These are phyloP conservation scores for Noctua comes DNA, from an alignment of 2,888 invertebrate genomes.

Conservation along the genomic window DNA sequence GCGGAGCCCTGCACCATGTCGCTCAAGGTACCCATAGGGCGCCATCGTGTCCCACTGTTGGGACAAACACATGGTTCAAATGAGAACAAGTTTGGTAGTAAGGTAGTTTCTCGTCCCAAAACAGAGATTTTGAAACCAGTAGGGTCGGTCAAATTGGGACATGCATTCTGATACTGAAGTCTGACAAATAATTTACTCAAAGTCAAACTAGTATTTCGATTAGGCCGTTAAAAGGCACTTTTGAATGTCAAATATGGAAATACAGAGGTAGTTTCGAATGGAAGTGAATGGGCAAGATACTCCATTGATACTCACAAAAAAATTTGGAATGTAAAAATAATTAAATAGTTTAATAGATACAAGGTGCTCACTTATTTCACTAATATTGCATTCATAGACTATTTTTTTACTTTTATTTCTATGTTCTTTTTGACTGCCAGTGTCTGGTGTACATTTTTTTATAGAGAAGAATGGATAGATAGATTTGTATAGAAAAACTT, in stretches of 20 bases:
- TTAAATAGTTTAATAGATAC: too few species aligned
- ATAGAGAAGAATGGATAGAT: not conserved
- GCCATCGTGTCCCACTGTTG: not conserved
- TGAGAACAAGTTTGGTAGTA: not conserved
- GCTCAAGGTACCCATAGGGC: slow-evolving; percentile 92
- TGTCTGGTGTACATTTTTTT: not conserved
- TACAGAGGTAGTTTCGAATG: not conserved
- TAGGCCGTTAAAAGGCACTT: not conserved
- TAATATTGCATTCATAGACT: not conserved
- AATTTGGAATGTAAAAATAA: too few species aligned
- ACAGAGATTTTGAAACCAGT: not conserved
- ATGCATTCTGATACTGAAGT: not conserved
- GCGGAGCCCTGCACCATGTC: slow-evolving; percentile 97
- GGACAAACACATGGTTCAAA: not conserved
- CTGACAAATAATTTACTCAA: not conserved
- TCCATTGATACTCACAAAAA: too few species aligned
- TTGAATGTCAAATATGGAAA: not conserved
- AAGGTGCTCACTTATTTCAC: not conserved
- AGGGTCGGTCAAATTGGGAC: not conserved
- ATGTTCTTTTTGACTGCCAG: not conserved
- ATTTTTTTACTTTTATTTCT: not conserved
- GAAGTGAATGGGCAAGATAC: not conserved
- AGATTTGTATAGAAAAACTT: not conserved
- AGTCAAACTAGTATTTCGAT: not conserved
- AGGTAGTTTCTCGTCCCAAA: not conserved